Percentiles rank a stretch among this genome's conserved stretches.
Evolutionary conservation across 2,113 vertebrate genomes (phyloP).

Genomic region (Diadophis punctatus): DNA sequence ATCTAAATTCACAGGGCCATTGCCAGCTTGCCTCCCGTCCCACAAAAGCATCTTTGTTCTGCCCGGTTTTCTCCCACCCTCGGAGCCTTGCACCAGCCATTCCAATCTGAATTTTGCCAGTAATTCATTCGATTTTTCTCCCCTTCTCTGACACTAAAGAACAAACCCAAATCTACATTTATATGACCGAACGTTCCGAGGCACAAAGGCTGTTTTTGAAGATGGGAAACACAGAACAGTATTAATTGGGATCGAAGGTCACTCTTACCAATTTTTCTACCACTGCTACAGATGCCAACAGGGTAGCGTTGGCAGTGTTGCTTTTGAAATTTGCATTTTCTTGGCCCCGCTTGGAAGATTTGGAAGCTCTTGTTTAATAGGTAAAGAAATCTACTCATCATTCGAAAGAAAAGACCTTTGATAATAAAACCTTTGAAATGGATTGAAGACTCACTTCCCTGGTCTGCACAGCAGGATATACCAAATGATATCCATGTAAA

Average conservation of each 20-base stretch:
- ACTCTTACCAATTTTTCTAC: not conserved
- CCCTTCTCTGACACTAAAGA: too few relatives aligned
- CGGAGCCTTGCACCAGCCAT: not conserved
- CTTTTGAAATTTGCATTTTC: not conserved
- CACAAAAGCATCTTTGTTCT: not conserved
- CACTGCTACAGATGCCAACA: not conserved
- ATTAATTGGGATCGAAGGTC: not conserved
- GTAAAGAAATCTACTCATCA: not conserved
- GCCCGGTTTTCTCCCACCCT: not conserved
- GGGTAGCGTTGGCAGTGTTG: not conserved
- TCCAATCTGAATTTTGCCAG: not conserved
- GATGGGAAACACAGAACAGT: not conserved
- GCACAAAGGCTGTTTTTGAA: not conserved
- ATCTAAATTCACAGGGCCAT: not conserved
- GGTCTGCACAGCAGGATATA: not conserved
- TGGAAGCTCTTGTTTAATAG: not conserved
- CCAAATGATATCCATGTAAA: not conserved
- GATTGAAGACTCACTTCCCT: not conserved
- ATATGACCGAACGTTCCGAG: not conserved
- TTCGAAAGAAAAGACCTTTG: not conserved
- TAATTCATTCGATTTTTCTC: not conserved
- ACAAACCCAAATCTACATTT: not conserved
- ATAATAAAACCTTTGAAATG: not conserved
- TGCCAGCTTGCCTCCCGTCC: not conserved
- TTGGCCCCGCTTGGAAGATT: not conserved